Conservation (phyloP, 2,888 invertebrate species). For the Apotomis betuletana region DNA sequence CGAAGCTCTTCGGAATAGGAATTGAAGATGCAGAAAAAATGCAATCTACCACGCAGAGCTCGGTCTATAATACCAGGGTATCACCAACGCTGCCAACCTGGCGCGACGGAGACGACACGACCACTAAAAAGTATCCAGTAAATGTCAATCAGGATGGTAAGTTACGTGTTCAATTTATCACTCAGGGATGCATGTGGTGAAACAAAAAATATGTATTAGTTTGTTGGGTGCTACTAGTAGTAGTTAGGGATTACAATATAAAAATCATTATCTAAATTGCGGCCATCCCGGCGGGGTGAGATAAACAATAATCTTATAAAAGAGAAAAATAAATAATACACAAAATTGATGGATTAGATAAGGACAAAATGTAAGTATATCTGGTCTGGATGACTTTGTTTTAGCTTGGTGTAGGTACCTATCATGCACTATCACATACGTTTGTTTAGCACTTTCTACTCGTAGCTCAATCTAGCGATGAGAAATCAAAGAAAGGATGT, state of each 20-base stretch:
- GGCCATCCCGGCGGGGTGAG: too few species aligned
- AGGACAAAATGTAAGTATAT: too few species aligned
- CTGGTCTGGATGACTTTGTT: too few species aligned
- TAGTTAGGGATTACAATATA: not conserved
- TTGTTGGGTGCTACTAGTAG: not conserved
- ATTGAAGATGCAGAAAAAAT: constrained; percentile 84
- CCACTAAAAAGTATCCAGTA: constrained; percentile 74
- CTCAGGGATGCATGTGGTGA: constrained; percentile 31
- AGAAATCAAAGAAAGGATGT: not conserved
- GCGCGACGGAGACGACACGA: constrained; percentile 69
- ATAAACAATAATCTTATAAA: too few species aligned
- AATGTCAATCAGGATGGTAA: constrained; percentile 74
- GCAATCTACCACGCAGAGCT: constrained; percentile 78
- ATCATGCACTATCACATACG: not conserved
- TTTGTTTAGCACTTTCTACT: constrained; percentile 11
- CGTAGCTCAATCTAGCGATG: not conserved
- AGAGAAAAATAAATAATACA: too few species aligned
- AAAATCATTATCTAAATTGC: not conserved
- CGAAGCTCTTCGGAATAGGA: constrained; percentile 85
- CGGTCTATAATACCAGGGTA: constrained; percentile 80
- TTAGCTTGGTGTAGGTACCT: not conserved
- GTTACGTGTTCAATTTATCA: constrained; percentile 45
- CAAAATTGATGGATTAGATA: too few species aligned
- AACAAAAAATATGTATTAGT: constrained; percentile 4
- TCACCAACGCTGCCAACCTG: constrained; percentile 86